Evolutionary conservation across 2,113 vertebrate genomes (phyloP).

Genomic region (Eulemur rufifrons): DNA sequence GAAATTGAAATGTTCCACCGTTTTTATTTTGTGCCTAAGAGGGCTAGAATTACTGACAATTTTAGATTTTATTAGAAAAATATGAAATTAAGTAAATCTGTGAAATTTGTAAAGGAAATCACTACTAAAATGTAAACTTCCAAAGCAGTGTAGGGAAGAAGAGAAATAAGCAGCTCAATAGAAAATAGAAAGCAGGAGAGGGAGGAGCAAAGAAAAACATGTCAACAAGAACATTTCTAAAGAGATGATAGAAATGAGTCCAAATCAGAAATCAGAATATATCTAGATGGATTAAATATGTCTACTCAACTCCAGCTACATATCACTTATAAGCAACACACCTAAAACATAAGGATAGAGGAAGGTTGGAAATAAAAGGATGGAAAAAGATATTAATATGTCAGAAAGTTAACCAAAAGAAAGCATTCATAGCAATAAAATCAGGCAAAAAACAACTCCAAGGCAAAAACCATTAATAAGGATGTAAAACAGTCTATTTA

Average conservation of each 20-base stretch:
- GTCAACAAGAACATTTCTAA: not conserved
- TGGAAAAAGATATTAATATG: not conserved
- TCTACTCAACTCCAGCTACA: not conserved
- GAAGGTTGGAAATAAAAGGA: not conserved
- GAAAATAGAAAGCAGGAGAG: not conserved
- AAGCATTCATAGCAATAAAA: not conserved
- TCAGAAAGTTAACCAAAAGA: not conserved
- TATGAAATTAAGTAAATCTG: not conserved
- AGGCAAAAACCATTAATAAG: conserved; percentile 9
- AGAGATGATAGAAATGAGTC: conserved; percentile 5
- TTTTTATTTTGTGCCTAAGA: not conserved
- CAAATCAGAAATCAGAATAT: conserved; percentile 17
- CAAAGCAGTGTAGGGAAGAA: not conserved
- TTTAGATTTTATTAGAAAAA: conserved; percentile 40
- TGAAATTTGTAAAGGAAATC: not conserved
- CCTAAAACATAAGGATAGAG: not conserved
- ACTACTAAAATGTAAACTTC: conserved; percentile 28
- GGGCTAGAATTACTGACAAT: not conserved
- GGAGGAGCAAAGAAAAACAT: not conserved
- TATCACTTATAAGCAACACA: not conserved
- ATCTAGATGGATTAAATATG: not conserved
- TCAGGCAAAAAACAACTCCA: not conserved
- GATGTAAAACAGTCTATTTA: not conserved
- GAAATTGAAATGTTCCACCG: not conserved
- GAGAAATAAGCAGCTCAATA: not conserved